phyloP scores from a whole-genome alignment of 2,113 vertebrate genomes.

The Thryonomys swinderianus region DNA sequence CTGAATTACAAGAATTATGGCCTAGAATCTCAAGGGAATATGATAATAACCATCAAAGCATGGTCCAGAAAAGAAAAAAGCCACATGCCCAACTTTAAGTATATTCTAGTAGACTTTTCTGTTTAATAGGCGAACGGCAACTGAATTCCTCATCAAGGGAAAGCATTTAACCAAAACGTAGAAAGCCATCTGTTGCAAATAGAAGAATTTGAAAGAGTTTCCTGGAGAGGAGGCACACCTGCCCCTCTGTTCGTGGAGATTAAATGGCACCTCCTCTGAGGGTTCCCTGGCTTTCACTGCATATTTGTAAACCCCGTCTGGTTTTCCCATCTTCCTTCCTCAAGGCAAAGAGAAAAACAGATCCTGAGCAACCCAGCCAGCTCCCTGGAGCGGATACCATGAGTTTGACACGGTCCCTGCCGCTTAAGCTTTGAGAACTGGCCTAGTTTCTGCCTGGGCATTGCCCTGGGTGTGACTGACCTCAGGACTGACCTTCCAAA shows the following conservation, averaged over 20 bases:
- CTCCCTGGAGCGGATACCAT: background rate
- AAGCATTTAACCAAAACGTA: background rate
- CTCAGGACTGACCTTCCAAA: background rate
- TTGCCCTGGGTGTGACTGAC: background rate
- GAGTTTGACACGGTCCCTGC: background rate
- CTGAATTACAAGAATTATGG: background rate
- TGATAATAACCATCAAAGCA: background rate
- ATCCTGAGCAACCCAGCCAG: background rate
- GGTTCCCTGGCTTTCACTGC: background rate
- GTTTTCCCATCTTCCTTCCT: background rate
- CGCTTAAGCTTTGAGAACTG: background rate
- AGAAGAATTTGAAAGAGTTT: slow-evolving; percentile 8
- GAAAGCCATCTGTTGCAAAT: background rate
- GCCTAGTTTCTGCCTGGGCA: background rate
- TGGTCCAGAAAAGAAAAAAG: background rate
- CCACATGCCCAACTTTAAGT: background rate
- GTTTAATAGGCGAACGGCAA: background rate
- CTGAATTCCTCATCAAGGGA: background rate
- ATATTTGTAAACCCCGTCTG: background rate
- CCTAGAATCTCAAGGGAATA: background rate
- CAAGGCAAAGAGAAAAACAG: background rate
- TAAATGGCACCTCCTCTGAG: background rate
- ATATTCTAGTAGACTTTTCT: background rate
- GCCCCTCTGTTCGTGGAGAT: background rate
- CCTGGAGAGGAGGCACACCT: background rate